phyloP scores from a whole-genome alignment of 35 echinoderm and acorn worm species.

The Eucidaris tribuloides region DNA sequence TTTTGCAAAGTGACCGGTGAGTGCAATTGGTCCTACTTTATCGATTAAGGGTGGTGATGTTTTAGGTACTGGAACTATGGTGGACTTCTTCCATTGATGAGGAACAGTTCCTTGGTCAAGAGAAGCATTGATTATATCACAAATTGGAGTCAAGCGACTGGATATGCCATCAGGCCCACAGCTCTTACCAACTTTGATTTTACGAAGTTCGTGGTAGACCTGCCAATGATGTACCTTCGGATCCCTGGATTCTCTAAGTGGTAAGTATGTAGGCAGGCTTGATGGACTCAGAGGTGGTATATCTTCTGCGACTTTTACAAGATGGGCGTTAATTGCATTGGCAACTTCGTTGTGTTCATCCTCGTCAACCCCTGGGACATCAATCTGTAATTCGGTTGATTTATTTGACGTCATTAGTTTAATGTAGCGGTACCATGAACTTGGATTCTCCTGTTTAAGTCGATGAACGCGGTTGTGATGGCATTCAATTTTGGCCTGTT shows the following conservation, averaged over 20 bases:
- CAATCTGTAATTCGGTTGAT: neutral
- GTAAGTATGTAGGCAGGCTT: neutral
- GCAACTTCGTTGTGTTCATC: neutral
- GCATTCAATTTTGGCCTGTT: neutral
- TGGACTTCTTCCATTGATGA: neutral
- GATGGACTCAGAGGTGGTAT: neutral
- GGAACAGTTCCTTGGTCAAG: neutral
- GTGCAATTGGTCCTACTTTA: slow-evolving; percentile 19
- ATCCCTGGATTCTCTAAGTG: neutral
- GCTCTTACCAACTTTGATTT: neutral
- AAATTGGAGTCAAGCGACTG: neutral
- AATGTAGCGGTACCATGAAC: neutral
- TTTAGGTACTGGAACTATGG: neutral
- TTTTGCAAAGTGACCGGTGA: slow-evolving; percentile 40
- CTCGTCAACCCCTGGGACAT: neutral
- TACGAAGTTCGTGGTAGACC: neutral
- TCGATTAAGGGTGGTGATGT: neutral
- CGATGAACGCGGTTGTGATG: neutral
- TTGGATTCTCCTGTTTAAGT: neutral
- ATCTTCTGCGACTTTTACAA: neutral
- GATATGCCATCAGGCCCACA: neutral
- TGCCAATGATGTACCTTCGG: neutral
- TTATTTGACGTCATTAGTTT: slow-evolving; percentile 2
- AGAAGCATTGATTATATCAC: slow-evolving; percentile 7
- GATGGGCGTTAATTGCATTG: neutral